Evolutionary conservation across 2,113 vertebrate species (phyloP).

Genomic region (Periophthalmodon schlosseri): DNA sequence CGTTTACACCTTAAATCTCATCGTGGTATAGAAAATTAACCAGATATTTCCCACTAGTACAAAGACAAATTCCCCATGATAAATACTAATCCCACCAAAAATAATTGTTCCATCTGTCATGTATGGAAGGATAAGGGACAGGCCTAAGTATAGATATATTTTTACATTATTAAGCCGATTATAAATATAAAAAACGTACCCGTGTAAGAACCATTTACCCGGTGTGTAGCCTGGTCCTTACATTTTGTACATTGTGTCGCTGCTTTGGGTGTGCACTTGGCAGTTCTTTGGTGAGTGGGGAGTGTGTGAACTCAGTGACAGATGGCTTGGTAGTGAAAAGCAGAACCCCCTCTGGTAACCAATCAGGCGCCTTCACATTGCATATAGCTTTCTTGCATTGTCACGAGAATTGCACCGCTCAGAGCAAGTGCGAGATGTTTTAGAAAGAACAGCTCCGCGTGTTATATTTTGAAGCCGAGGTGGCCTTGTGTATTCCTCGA

Average conservation of each 20-base stretch:
- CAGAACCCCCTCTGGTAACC: slow-evolving; percentile 53
- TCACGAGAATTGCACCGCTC: slow-evolving; percentile 12
- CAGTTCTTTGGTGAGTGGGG: slow-evolving; percentile 42
- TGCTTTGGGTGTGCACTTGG: slow-evolving; percentile 45
- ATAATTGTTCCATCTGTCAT: too few species aligned
- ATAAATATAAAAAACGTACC: too few species aligned
- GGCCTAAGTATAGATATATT: too few species aligned
- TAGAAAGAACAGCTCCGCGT: neutral
- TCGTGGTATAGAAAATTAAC: too few species aligned
- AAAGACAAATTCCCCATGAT: too few species aligned
- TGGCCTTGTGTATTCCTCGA: neutral
- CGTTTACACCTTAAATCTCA: too few species aligned
- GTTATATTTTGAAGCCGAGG: neutral
- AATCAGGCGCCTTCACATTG: slow-evolving; percentile 45
- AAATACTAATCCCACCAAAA: too few species aligned
- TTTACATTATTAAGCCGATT: too few species aligned
- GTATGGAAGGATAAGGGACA: too few species aligned
- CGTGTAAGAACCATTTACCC: slow-evolving; percentile 19
- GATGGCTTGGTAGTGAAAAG: slow-evolving; percentile 64
- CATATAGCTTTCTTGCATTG: slow-evolving; percentile 38
- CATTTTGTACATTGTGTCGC: slow-evolving; percentile 35
- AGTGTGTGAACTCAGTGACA: slow-evolving; percentile 70
- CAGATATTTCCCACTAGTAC: too few species aligned
- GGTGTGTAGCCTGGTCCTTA: slow-evolving; percentile 18
- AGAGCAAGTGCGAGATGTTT: neutral